phyloP scores from a whole-genome alignment of 2,888 invertebrate species.

The Marronus borbonicus region DNA sequence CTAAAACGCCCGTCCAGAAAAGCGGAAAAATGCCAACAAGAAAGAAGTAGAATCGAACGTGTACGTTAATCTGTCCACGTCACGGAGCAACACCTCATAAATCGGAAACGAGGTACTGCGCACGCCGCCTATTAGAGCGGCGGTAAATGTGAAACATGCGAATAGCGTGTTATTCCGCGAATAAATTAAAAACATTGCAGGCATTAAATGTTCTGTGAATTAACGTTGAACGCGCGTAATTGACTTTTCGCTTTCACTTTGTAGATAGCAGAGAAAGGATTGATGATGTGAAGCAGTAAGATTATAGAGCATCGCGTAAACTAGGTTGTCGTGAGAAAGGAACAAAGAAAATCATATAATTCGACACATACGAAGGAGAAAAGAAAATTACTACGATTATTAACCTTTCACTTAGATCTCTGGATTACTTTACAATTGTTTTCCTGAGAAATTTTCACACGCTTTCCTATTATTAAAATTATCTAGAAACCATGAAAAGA shows the following conservation, averaged over 20 bases:
- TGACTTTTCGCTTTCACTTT: constrained; percentile 36
- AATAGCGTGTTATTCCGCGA: constrained; percentile 3
- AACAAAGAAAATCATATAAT: constrained; percentile 6
- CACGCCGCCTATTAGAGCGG: neutral
- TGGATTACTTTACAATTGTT: neutral
- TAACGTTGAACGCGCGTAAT: constrained; percentile 5
- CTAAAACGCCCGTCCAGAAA: neutral
- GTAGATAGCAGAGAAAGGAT: constrained; percentile 15
- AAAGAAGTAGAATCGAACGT: neutral
- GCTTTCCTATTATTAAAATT: no score
- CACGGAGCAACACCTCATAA: neutral
- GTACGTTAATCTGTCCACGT: neutral
- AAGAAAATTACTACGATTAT: neutral
- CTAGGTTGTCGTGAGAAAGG: neutral
- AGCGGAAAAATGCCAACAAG: neutral
- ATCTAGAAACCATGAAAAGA: no score
- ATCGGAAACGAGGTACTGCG: neutral
- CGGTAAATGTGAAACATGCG: neutral
- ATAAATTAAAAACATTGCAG: constrained; percentile 3
- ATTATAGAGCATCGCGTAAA: constrained; percentile 4
- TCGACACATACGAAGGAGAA: neutral
- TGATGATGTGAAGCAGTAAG: neutral
- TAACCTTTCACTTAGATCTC: constrained; percentile 9
- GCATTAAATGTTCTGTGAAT: constrained; percentile 8
- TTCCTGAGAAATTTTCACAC: constrained; percentile 1